Conservation (phyloP, 1,140 invertebrate genomes). For the Pachypeltis micranthus region DNA sequence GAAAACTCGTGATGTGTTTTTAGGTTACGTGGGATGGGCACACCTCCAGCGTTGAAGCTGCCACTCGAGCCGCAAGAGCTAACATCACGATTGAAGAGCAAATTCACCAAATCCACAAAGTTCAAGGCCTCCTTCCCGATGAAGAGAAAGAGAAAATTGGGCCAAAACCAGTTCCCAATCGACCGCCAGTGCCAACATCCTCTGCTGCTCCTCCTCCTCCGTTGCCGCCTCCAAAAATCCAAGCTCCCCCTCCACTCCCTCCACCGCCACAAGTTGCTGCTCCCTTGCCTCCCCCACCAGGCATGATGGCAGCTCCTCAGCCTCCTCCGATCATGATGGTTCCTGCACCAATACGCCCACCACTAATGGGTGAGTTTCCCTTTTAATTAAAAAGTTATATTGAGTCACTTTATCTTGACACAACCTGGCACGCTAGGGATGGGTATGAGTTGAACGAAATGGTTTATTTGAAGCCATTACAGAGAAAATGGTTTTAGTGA, state of each 20-base stretch:
- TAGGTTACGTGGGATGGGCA: slow-evolving; percentile 98
- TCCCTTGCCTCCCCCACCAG: slow-evolving; percentile 27
- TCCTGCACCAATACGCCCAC: slow-evolving; percentile 39
- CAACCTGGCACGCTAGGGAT: too few species aligned
- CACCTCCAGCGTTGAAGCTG: slow-evolving; percentile 84
- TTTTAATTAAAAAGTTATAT: too few species aligned
- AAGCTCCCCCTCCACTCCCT: slow-evolving; percentile 31
- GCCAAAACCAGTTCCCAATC: slow-evolving; percentile 52
- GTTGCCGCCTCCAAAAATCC: slow-evolving; percentile 23
- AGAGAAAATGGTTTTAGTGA: too few species aligned
- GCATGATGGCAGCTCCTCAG: slow-evolving; percentile 37
- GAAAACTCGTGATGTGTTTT: too few species aligned
- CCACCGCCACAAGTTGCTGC: slow-evolving; percentile 22
- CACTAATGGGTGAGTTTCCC: slow-evolving; percentile 29
- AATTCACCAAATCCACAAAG: slow-evolving; percentile 93
- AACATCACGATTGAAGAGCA: slow-evolving; percentile 95
- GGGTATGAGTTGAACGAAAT: too few species aligned
- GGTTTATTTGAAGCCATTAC: too few species aligned
- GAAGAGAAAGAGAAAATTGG: slow-evolving; percentile 89
- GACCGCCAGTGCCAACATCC: slow-evolving; percentile 25
- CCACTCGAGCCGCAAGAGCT: slow-evolving; percentile 78
- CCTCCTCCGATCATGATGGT: slow-evolving; percentile 51
- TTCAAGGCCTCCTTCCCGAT: slow-evolving; percentile 83
- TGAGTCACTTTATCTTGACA: too few species aligned
- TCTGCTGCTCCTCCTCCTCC: slow-evolving; percentile 24